phyloP scores from a whole-genome alignment of 1,140 invertebrate species.

The Hermetia illucens region DNA sequence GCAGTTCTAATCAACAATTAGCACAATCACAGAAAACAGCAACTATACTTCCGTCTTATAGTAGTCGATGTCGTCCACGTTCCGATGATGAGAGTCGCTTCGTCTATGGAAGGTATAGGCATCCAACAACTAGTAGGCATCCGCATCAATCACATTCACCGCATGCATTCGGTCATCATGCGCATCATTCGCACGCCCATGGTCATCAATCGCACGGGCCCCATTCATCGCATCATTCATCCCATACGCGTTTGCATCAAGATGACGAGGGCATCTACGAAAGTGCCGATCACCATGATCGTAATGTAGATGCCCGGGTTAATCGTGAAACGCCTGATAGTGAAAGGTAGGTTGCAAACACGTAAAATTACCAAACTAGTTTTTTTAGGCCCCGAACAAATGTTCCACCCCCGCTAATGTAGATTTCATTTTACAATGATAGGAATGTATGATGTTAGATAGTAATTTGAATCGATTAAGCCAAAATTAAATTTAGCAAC shows the following conservation, averaged over 20 bases:
- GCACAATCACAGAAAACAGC: slow-evolving; percentile 32
- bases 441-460: no score
- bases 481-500: no score
- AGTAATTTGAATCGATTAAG: no score
- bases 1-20: slow-evolving; percentile 31
- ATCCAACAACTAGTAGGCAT: slow-evolving; percentile 47
- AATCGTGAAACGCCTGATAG: slow-evolving; percentile 64
- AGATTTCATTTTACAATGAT: no score
- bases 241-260: slow-evolving; percentile 39
- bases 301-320: slow-evolving; percentile 36
- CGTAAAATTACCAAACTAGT: no score
- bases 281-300: slow-evolving; percentile 57
- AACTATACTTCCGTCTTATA: slow-evolving; percentile 32
- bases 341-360: slow-evolving; percentile 62
- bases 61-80: slow-evolving; percentile 34
- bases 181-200: slow-evolving; percentile 29
- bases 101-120: slow-evolving; percentile 66
- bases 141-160: slow-evolving; percentile 30
- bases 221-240: slow-evolving; percentile 34
- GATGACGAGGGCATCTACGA: slow-evolving; percentile 76
- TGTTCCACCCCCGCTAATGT: not conserved
- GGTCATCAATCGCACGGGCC: slow-evolving; percentile 30
- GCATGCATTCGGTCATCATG: slow-evolving; percentile 30
- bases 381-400: not conserved
- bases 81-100: slow-evolving; percentile 49